phyloP scores from a whole-genome alignment of 2,113 vertebrate genomes.

The Hemichromis elongatus region DNA sequence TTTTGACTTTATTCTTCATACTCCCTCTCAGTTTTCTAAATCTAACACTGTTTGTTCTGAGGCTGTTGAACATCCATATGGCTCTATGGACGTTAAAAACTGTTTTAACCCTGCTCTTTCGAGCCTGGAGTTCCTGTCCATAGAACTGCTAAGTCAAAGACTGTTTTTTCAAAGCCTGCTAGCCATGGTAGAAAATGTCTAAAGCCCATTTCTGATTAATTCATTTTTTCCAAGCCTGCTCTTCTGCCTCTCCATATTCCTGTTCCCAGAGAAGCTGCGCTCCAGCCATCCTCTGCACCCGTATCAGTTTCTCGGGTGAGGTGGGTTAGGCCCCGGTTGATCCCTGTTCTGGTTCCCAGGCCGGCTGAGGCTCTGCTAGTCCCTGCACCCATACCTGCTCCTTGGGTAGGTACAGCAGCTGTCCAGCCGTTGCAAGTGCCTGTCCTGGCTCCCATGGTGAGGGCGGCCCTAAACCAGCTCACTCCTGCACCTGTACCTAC shows the following conservation, averaged over 20 bases:
- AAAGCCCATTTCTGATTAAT: neutral
- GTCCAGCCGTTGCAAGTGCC: neutral
- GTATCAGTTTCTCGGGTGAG: neutral
- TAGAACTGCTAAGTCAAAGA: neutral
- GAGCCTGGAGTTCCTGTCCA: neutral
- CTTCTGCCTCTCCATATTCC: neutral
- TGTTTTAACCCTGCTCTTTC: neutral
- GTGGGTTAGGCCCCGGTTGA: neutral
- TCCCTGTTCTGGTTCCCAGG: neutral
- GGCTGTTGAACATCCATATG: neutral
- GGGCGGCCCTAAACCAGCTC: neutral
- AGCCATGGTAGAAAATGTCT: neutral
- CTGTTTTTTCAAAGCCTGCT: neutral
- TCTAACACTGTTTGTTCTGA: neutral
- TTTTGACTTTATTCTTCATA: too few species aligned
- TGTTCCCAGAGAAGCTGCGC: neutral
- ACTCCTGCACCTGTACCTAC: too few species aligned
- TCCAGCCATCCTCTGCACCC: neutral
- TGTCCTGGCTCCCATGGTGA: neutral
- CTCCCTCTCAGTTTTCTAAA: too few species aligned
- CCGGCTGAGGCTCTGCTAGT: neutral
- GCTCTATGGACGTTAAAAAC: neutral
- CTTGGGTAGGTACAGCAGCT: neutral
- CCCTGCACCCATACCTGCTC: neutral
- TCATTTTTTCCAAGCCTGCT: neutral